A percentile compares a stretch with the other conserved stretches of the same genome.
Evolutionary conservation across 2,113 vertebrate genomes (phyloP).

Genomic region (Megaptera novaeangliae): DNA sequence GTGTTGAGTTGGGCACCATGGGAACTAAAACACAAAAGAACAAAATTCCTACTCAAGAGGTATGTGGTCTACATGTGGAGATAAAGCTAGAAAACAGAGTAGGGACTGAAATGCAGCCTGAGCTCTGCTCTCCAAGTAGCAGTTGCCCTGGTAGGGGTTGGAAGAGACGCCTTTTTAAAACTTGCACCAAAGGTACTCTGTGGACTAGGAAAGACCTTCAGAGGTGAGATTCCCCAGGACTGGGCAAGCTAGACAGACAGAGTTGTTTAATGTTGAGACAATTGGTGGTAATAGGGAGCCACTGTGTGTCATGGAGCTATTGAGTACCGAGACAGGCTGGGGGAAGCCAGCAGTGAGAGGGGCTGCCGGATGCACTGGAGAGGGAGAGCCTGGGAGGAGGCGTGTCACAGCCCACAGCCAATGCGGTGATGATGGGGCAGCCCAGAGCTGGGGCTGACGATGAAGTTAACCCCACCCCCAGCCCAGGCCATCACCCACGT

Average conservation of each 20-base stretch:
- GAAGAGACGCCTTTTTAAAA: background rate
- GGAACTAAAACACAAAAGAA: background rate
- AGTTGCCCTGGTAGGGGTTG: background rate
- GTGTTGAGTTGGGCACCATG: background rate
- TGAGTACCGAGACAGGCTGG: background rate
- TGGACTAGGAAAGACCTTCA: background rate
- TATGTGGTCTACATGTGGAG: background rate
- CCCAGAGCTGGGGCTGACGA: background rate
- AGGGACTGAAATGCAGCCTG: background rate
- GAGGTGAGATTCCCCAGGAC: background rate
- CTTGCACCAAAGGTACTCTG: background rate
- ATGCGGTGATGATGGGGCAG: background rate
- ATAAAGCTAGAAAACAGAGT: background rate
- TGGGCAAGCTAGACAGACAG: background rate
- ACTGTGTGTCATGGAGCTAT: background rate
- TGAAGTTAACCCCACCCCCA: too few species aligned
- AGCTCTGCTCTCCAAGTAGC: background rate
- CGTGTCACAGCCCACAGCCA: background rate
- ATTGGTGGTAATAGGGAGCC: accelerated
- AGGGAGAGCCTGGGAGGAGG: background rate
- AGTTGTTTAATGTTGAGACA: background rate
- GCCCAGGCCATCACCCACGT: background rate
- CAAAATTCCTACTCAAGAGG: background rate
- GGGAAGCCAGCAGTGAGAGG: background rate
- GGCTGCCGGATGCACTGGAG: too few species aligned